Evolutionary conservation across 2,113 vertebrate species (phyloP).

Genomic region (Aleadryas rufinucha): DNA sequence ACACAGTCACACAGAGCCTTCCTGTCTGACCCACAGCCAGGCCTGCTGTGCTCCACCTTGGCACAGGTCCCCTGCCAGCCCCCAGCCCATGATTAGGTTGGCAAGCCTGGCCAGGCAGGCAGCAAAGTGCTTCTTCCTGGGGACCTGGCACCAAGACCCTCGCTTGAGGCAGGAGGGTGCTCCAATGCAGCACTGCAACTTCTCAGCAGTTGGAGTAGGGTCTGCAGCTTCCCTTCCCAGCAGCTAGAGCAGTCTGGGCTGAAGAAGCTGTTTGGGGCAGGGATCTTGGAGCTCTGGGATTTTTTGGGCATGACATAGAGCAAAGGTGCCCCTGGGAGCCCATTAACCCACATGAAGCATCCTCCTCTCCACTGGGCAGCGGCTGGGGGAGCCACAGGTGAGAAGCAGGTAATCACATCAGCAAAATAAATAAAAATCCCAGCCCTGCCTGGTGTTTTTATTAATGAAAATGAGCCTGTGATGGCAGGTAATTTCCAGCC

Average conservation of each 20-base stretch:
- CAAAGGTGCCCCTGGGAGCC: not conserved
- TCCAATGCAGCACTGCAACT: not conserved
- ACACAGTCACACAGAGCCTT: not conserved
- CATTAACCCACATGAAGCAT: not conserved
- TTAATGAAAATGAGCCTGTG: not conserved
- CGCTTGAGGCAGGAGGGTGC: rapidly evolving
- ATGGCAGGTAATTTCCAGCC: not conserved
- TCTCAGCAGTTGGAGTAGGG: not conserved
- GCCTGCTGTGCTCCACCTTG: not conserved
- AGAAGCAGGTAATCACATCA: not conserved
- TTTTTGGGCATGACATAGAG: not conserved
- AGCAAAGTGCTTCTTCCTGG: not conserved
- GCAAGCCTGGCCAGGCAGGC: rapidly evolving
- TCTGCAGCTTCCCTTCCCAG: not conserved
- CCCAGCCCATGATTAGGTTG: rapidly evolving
- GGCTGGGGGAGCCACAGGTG: not conserved
- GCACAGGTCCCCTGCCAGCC: not conserved
- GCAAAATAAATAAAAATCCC: not conserved
- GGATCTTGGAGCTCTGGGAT: not conserved
- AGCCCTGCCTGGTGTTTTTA: not conserved
- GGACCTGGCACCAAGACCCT: rapidly evolving
- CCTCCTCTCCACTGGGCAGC: rapidly evolving
- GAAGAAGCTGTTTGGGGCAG: rapidly evolving
- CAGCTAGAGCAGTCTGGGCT: not conserved
- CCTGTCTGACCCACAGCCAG: not conserved